These are phyloP conservation scores for Glossophaga mutica DNA, from an alignment of 2,797 vertebrate species.

Conservation along the genomic window DNA sequence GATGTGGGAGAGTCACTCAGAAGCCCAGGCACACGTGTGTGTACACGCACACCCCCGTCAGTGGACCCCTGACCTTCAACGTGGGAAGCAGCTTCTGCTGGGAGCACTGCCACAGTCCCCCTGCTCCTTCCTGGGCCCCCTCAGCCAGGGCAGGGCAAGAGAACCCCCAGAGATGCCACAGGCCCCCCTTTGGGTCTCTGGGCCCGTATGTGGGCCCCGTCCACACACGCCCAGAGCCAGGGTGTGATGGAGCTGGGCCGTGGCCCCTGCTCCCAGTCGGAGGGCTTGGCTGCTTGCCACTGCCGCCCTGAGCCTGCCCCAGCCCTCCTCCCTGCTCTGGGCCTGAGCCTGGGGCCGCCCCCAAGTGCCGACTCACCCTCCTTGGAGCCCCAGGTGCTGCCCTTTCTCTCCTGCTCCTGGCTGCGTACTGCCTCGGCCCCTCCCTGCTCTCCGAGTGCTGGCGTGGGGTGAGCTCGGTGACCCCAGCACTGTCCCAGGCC, in stretches of 20 bases:
- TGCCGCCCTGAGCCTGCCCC: background rate
- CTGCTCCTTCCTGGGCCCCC: background rate
- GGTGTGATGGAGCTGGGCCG: conserved; percentile 50
- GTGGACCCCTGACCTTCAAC: background rate
- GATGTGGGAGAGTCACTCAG: background rate
- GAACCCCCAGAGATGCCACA: background rate
- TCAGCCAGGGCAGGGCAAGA: background rate
- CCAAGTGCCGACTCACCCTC: conserved; percentile 52
- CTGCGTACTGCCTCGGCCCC: background rate
- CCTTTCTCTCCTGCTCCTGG: background rate
- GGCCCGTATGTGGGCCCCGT: too few relatives aligned
- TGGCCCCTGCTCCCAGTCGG: background rate
- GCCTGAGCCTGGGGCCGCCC: conserved; percentile 41
- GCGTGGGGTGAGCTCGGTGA: background rate
- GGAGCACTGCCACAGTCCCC: background rate
- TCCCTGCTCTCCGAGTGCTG: background rate
- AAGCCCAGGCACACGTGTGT: background rate
- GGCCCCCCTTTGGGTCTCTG: background rate
- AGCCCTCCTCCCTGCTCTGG: background rate
- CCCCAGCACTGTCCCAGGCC: background rate
- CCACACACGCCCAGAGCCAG: conserved; percentile 58
- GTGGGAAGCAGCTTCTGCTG: background rate
- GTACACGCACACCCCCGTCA: background rate
- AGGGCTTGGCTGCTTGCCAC: background rate
- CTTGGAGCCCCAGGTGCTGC: background rate